These are phyloP conservation scores for Portunus trituberculatus DNA, from an alignment of 1,140 invertebrate species.

Conservation along the genomic window DNA sequence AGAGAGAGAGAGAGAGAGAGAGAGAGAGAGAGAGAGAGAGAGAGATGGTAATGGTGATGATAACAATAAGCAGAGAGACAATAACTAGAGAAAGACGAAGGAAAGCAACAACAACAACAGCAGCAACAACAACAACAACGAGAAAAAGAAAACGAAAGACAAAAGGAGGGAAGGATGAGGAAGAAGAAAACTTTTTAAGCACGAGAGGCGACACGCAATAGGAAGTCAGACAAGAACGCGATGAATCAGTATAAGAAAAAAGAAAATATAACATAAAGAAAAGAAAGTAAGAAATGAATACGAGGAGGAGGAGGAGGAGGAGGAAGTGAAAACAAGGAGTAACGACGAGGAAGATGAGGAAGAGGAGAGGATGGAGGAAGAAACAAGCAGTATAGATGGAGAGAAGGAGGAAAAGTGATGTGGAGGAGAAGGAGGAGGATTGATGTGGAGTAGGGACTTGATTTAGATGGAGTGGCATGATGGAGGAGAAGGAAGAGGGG, in stretches of 20 bases:
- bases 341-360: background rate
- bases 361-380: conserved; percentile 25
- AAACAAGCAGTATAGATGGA: background rate
- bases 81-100: too few species aligned
- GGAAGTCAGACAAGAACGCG: too few species aligned
- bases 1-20: conserved; percentile 54
- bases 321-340: background rate
- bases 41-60: background rate
- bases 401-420: background rate
- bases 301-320: background rate
- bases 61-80: background rate
- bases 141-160: too few species aligned
- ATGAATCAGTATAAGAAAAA: background rate
- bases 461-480: background rate
- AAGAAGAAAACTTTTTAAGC: too few species aligned
- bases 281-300: background rate
- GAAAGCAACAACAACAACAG: too few species aligned
- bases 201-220: too few species aligned
- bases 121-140: too few species aligned
- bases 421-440: background rate
- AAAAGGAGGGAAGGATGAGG: too few species aligned
- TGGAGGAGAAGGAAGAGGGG: background rate
- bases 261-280: background rate
- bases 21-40: conserved; percentile 52
- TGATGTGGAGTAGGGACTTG: background rate